A percentile compares a stretch with the other conserved stretches of the same genome.
Conservation (phyloP, 1,140 invertebrate species). For the Diploscapter pachys region DNA sequence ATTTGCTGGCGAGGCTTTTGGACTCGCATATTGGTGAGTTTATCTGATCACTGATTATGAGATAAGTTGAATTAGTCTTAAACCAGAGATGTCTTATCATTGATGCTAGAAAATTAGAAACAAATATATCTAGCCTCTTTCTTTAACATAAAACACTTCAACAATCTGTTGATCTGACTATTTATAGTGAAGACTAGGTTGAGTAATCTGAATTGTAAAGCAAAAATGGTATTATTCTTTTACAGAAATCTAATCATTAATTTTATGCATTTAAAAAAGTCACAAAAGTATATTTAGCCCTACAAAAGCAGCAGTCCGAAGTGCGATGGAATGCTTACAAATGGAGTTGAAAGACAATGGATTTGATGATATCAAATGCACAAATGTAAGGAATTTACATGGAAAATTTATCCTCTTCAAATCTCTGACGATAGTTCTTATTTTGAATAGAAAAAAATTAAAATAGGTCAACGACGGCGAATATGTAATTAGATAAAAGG, state of each 20-base stretch:
- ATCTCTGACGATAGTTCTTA: background rate
- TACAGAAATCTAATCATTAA: background rate
- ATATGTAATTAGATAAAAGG: too few relatives aligned
- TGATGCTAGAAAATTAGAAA: too few relatives aligned
- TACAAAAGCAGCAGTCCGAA: slow-evolving; percentile 57
- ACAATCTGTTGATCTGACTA: too few relatives aligned
- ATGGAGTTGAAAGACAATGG: slow-evolving; percentile 55
- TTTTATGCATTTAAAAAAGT: background rate
- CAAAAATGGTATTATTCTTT: too few relatives aligned
- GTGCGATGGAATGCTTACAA: slow-evolving; percentile 57
- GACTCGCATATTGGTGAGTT: slow-evolving; percentile 50
- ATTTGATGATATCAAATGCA: slow-evolving; percentile 48
- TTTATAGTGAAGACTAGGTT: too few relatives aligned
- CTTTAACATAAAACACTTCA: too few relatives aligned
- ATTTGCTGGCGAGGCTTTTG: slow-evolving; percentile 53
- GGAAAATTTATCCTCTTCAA: background rate
- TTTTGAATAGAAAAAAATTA: too few relatives aligned
- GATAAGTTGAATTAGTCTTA: background rate
- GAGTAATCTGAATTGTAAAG: too few relatives aligned
- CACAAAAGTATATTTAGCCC: slow-evolving; percentile 41
- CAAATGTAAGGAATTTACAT: slow-evolving; percentile 38
- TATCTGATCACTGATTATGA: background rate
- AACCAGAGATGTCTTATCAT: too few relatives aligned
- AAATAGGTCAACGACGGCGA: too few relatives aligned
- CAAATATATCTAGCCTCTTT: too few relatives aligned